Conservation (phyloP, 2,113 vertebrate species). For the Copsychus sechellarum region DNA sequence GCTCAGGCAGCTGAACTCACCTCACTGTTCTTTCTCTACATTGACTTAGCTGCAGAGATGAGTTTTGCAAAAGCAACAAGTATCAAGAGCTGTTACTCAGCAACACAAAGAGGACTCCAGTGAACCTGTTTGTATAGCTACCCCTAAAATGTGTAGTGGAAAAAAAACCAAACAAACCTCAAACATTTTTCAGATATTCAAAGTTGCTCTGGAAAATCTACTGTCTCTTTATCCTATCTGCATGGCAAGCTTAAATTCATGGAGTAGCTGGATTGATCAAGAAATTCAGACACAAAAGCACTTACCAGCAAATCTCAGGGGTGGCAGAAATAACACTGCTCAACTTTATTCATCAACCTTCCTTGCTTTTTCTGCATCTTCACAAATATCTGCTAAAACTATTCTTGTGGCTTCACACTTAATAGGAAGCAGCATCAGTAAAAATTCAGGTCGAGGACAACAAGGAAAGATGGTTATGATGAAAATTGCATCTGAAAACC, state of each 20-base stretch:
- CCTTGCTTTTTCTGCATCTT: not conserved
- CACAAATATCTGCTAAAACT: not conserved
- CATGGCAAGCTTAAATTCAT: not conserved
- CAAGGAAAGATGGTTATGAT: conserved; percentile 13
- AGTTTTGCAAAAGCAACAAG: not conserved
- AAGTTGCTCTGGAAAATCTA: not conserved
- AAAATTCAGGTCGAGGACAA: conserved; percentile 2
- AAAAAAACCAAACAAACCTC: fast-evolving
- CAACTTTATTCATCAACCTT: not conserved
- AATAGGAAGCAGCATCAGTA: conserved; percentile 27
- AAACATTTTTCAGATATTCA: not conserved
- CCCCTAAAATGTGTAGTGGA: not conserved
- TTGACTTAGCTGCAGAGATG: not conserved
- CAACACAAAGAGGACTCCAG: not conserved
- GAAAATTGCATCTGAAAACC: conserved; percentile 57
- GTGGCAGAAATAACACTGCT: not conserved
- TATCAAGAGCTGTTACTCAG: not conserved
- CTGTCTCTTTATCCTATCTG: not conserved
- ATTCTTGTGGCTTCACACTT: not conserved
- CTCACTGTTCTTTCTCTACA: not conserved
- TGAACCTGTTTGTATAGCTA: not conserved
- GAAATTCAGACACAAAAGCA: not conserved
- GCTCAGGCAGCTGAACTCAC: not conserved
- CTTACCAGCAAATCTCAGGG: not conserved
- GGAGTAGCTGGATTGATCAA: not conserved